A percentile compares a stretch with the other conserved stretches of the same genome.
Conservation (phyloP, 2,113 vertebrate genomes). For the Chaenogobius annularis region DNA sequence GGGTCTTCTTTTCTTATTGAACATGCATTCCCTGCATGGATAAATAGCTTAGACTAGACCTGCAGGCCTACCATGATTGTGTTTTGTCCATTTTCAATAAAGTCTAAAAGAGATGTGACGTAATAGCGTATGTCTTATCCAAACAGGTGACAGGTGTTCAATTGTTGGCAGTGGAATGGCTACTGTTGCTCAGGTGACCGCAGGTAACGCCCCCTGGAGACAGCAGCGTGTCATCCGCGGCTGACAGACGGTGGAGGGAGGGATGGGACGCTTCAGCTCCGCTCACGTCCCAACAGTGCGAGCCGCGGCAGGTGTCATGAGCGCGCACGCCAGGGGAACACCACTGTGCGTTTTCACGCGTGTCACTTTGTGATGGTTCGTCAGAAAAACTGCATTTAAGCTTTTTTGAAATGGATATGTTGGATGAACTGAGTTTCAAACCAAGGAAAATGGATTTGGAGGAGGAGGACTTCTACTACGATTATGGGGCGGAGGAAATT, state of each 20-base stretch:
- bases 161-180: slow-evolving; percentile 4
- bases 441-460: slow-evolving; percentile 63
- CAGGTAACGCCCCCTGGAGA: slow-evolving; percentile 20
- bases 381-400: background rate
- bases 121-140: no score
- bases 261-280: slow-evolving; percentile 9
- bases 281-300: background rate
- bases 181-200: slow-evolving; percentile 57
- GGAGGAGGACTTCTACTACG: slow-evolving; percentile 75
- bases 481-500: slow-evolving; percentile 68
- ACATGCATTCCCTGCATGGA: background rate
- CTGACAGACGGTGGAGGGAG: slow-evolving; percentile 24
- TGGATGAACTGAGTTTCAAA: slow-evolving; percentile 64
- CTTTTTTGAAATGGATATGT: slow-evolving; percentile 57
- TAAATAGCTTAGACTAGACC: background rate
- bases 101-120: background rate
- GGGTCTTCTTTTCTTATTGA: background rate
- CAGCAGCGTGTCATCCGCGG: slow-evolving; percentile 33
- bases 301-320: slow-evolving; percentile 11
- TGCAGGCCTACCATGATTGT: background rate
- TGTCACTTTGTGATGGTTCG: background rate
- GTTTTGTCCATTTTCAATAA: background rate
- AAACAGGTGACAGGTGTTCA: slow-evolving; percentile 37
- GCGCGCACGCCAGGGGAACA: background rate
- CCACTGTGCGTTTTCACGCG: background rate